These are phyloP conservation scores for Pyrocoelia pectoralis DNA, from an alignment of 2,888 invertebrate species.

Conservation along the genomic window DNA sequence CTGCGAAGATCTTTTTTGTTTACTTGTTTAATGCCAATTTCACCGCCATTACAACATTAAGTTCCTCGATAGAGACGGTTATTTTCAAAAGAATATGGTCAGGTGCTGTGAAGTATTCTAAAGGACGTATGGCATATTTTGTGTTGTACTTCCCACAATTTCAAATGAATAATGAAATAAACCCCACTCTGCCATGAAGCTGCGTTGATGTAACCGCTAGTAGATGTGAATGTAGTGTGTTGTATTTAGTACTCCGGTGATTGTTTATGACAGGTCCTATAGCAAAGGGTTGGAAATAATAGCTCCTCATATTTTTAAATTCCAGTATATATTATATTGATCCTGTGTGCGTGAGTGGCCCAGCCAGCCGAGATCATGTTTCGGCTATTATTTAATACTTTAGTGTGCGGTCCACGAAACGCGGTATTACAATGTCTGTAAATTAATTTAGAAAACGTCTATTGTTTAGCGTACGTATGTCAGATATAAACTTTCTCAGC, in stretches of 20 bases:
- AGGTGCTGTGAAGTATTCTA: no score
- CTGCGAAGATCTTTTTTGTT: no score
- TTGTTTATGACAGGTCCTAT: conserved; percentile 47
- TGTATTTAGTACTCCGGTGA: conserved; percentile 41
- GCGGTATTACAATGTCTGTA: conserved; percentile 36
- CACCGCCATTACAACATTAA: no score
- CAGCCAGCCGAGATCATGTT: conserved; percentile 40
- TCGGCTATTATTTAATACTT: conserved; percentile 40
- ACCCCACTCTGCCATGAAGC: conserved; percentile 23
- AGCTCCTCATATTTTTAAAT: conserved; percentile 48
- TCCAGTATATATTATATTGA: conserved; percentile 44
- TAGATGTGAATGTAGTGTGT: conserved; percentile 23
- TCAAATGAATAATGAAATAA: conserved; percentile 15
- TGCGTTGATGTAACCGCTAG: conserved; percentile 29
- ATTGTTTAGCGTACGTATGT: conserved; percentile 33
- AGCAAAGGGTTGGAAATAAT: conserved; percentile 47
- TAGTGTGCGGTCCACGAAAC: conserved; percentile 34
- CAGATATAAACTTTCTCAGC: conserved; percentile 22
- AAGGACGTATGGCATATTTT: background rate
- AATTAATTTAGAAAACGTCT: conserved; percentile 38
- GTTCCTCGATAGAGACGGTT: no score
- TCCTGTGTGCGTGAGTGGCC: conserved; percentile 38
- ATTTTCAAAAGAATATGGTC: no score
- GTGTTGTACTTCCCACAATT: background rate
- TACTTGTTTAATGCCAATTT: no score